Percentiles rank a stretch among this genome's conserved stretches.
Evolutionary conservation across 2,113 vertebrate genomes (phyloP).

Genomic region (Brienomyrus brachyistius): DNA sequence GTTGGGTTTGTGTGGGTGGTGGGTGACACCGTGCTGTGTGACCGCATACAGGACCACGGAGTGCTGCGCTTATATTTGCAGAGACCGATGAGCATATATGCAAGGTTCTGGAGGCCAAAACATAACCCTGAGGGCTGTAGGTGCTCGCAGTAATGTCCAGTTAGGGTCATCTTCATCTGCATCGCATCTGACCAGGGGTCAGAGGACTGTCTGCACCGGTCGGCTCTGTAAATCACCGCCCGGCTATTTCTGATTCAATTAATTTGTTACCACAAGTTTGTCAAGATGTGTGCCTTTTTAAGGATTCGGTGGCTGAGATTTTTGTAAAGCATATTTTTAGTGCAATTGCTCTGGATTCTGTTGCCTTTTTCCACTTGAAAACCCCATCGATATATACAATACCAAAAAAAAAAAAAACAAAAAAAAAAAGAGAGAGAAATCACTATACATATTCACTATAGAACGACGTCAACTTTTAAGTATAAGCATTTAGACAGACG

Average conservation of each 20-base stretch:
- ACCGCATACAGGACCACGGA: constrained; percentile 1
- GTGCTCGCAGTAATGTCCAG: neutral
- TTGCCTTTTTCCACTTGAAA: constrained; percentile 29
- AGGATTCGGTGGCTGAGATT: constrained; percentile 30
- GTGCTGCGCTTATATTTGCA: constrained; percentile 12
- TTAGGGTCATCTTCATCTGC: neutral
- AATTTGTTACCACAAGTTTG: constrained; percentile 3
- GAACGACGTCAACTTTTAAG: neutral
- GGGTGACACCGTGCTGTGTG: constrained; percentile 5
- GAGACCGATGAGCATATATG: neutral
- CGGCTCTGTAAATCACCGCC: neutral
- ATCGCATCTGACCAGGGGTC: neutral
- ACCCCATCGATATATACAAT: constrained; percentile 14
- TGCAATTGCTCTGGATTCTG: constrained; percentile 20
- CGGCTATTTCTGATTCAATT: neutral
- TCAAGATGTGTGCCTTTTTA: constrained; percentile 49
- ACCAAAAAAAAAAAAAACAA: neutral
- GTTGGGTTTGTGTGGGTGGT: neutral
- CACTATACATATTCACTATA: neutral
- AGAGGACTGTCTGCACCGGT: neutral
- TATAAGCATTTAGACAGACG: neutral
- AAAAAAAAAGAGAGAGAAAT: neutral
- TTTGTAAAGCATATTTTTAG: neutral
- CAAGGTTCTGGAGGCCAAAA: neutral
- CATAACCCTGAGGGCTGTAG: neutral